A percentile compares a stretch with the other conserved stretches of the same genome.
Evolutionary conservation across 92 coral and sea anemone genomes (phyloP).

Genomic region (Epizoanthus ramosus): DNA sequence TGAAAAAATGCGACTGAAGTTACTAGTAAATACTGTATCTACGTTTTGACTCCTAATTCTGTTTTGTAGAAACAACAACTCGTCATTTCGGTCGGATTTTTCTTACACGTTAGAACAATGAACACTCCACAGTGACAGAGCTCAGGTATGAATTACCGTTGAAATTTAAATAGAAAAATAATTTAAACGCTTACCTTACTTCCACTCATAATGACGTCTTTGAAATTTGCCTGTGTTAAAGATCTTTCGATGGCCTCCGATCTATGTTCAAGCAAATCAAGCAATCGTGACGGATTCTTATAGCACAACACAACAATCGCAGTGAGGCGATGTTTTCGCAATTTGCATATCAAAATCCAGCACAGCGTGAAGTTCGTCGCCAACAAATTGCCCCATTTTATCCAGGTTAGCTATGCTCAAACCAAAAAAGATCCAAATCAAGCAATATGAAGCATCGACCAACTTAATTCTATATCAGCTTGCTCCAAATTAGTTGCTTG

Average conservation of each 20-base stretch:
- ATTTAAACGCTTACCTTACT: constrained; percentile 16
- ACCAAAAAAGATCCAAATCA: background rate
- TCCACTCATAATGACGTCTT: constrained; percentile 33
- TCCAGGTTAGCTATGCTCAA: background rate
- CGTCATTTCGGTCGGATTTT: background rate
- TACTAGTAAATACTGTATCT: background rate
- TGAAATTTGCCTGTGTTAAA: background rate
- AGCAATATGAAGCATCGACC: background rate
- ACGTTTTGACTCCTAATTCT: constrained; percentile 26
- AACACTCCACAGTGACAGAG: constrained; percentile 16
- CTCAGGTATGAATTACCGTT: background rate
- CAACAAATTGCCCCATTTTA: constrained; percentile 18
- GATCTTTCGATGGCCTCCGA: background rate
- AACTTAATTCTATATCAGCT: background rate
- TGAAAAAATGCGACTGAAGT: background rate
- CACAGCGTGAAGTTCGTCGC: constrained; percentile 19
- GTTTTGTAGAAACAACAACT: constrained; percentile 18
- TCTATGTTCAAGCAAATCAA: background rate
- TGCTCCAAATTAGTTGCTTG: background rate
- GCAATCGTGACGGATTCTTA: constrained; percentile 12
- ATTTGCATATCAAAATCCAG: constrained; percentile 32
- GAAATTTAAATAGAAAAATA: background rate
- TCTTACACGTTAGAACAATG: constrained; percentile 12
- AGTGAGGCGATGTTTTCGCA: constrained; percentile 25
- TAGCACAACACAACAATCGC: constrained; percentile 24